phyloP scores from a whole-genome alignment of 2,797 vertebrate genomes.

The Dryobates pubescens region DNA sequence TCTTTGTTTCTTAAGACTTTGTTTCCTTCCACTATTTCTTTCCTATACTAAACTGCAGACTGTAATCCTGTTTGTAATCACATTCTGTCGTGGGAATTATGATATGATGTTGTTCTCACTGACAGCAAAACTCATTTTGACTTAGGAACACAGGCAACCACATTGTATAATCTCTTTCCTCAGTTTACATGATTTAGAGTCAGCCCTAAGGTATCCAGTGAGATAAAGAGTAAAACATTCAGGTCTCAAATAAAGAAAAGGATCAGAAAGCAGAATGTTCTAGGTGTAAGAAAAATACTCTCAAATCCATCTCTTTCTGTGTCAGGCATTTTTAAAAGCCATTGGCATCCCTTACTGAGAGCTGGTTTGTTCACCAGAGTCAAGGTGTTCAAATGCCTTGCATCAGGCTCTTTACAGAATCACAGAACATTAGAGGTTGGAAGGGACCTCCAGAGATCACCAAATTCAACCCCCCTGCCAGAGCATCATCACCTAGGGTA shows the following conservation, averaged over 20 bases:
- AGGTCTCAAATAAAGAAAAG: neutral
- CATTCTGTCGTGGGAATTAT: conserved; percentile 39
- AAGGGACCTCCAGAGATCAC: too few relatives aligned
- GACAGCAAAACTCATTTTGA: neutral
- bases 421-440: too few relatives aligned
- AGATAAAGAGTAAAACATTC: neutral
- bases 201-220: neutral
- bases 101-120: conserved; percentile 22
- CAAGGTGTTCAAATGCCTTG: neutral
- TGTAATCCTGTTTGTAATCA: conserved; percentile 55
- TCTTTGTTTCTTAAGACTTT: conserved; percentile 37
- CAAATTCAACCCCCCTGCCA: too few relatives aligned
- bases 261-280: neutral
- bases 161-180: conserved; percentile 40
- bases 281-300: neutral
- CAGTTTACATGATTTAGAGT: conserved; percentile 10
- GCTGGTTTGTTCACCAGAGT: neutral
- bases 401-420: neutral
- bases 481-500: too few relatives aligned
- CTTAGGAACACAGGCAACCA: neutral
- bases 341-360: neutral
- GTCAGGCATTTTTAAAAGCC: neutral
- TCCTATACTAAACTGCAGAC: neutral
- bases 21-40: conserved; percentile 62
- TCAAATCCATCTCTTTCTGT: neutral